A percentile compares a stretch with the other conserved stretches of the same genome.
Evolutionary conservation across 2,113 vertebrate species (phyloP).

Genomic region (Fukomys damarensis): DNA sequence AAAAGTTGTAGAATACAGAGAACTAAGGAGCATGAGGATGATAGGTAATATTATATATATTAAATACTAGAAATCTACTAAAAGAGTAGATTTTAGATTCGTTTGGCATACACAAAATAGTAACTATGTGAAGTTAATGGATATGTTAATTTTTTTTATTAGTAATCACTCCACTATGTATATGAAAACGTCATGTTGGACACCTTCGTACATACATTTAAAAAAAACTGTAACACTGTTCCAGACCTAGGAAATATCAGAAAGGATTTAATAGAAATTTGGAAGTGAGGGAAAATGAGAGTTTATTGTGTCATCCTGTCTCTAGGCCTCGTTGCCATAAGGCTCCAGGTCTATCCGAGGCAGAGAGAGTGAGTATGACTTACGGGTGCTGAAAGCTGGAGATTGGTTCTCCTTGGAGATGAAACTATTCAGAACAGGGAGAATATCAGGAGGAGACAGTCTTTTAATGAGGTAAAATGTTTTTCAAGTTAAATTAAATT

Average conservation of each 20-base stretch:
- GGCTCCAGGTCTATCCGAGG: not conserved
- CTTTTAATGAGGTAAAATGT: not conserved
- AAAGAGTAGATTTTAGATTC: not conserved
- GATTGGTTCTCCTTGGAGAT: not conserved
- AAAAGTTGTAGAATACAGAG: not conserved
- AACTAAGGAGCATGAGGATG: not conserved
- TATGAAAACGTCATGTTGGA: not conserved
- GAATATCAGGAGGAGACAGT: not conserved
- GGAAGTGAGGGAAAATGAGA: not conserved
- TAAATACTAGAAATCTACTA: not conserved
- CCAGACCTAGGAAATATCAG: not conserved
- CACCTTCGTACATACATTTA: not conserved
- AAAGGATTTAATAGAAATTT: not conserved
- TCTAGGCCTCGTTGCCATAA: not conserved
- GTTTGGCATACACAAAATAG: not conserved
- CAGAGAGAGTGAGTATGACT: not conserved
- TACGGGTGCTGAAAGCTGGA: not conserved
- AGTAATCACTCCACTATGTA: not conserved
- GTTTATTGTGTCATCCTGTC: not conserved
- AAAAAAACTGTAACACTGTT: not conserved
- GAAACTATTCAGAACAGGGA: not conserved
- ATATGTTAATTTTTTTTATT: not conserved
- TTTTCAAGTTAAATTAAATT: slow-evolving; percentile 13
- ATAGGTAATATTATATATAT: not conserved
- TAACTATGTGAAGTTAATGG: not conserved